Percentiles rank a stretch among this genome's conserved stretches.
Conservation (phyloP, 2,797 vertebrate genomes). For the Peromyscus melanophrys region DNA sequence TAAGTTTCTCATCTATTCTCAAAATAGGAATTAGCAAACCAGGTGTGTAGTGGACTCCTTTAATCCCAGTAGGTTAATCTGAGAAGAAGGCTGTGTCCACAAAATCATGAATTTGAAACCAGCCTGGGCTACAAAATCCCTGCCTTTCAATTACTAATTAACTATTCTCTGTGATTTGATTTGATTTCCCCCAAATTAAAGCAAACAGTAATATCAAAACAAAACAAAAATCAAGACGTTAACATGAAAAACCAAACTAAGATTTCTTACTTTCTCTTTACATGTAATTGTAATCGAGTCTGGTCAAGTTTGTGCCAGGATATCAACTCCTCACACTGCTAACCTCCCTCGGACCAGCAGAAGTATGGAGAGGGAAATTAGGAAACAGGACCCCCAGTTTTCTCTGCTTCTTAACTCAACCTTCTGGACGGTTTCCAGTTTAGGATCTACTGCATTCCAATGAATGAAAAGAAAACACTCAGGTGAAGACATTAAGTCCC, state of each 20-base stretch:
- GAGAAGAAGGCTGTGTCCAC: not conserved
- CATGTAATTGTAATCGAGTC: not conserved
- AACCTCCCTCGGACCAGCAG: not conserved
- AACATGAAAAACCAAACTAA: not conserved
- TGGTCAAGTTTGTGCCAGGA: not conserved
- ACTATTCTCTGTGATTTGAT: not conserved
- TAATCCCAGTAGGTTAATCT: not conserved
- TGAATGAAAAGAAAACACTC: not conserved
- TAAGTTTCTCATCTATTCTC: not conserved
- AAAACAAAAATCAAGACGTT: not conserved
- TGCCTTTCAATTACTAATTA: conserved; percentile 1
- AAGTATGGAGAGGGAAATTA: not conserved
- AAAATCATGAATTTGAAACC: not conserved
- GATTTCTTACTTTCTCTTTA: conserved; percentile 41
- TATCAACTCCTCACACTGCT: not conserved
- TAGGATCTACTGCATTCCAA: not conserved
- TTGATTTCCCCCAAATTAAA: not conserved
- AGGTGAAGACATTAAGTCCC: not conserved
- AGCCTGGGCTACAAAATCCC: not conserved
- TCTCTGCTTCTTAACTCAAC: not conserved
- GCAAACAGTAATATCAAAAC: not conserved
- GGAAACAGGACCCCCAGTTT: not conserved
- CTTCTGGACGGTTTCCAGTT: conserved; percentile 1
- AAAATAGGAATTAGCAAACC: not conserved
- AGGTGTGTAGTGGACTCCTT: not conserved